These are phyloP conservation scores for Bos javanicus DNA, from an alignment of 2,113 vertebrate species.

Conservation along the genomic window DNA sequence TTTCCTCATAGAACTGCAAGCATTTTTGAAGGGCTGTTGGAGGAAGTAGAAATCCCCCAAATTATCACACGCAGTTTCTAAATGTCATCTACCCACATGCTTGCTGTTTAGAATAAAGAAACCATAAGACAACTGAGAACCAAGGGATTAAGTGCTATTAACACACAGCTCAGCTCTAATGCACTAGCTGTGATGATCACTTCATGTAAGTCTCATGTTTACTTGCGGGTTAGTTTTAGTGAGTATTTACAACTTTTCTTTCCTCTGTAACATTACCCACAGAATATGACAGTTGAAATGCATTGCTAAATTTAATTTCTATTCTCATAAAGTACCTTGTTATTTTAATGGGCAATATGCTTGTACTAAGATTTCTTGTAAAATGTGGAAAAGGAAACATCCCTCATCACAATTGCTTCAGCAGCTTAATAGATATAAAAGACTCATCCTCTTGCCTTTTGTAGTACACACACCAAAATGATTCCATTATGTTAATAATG, in stretches of 20 bases:
- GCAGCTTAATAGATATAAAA: slow-evolving; percentile 20
- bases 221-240: neutral
- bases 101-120: neutral
- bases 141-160: neutral
- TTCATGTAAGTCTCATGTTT: neutral
- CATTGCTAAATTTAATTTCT: neutral
- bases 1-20: neutral
- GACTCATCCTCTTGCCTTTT: neutral
- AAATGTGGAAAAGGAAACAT: slow-evolving; percentile 12
- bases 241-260: neutral
- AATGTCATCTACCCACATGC: neutral
- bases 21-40: neutral
- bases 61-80: neutral
- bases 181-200: neutral
- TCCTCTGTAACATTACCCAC: neutral
- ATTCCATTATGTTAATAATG: slow-evolving; percentile 33
- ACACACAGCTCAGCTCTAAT: neutral
- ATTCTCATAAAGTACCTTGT: neutral
- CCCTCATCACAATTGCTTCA: slow-evolving; percentile 5
- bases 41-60: neutral
- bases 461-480: neutral
- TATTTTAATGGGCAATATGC: slow-evolving; percentile 9
- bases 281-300: neutral
- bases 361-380: neutral
- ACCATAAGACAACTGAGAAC: neutral